Conservation (phyloP, 64 coral and sea anemone species). For the Porites lutea region DNA sequence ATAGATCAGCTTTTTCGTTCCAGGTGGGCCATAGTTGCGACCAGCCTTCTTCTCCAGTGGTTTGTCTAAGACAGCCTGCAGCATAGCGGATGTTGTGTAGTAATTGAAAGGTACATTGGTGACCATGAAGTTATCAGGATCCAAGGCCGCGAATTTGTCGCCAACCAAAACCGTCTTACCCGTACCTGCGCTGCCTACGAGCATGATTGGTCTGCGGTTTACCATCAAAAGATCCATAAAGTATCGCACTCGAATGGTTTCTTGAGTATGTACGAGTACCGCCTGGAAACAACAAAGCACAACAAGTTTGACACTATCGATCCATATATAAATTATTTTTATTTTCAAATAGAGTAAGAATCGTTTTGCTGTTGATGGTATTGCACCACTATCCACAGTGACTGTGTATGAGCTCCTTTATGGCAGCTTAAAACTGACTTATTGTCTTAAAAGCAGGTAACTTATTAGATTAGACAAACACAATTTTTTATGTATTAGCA, state of each 20-base stretch:
- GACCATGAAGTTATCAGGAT: slow-evolving; percentile 92
- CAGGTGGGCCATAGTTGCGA: slow-evolving; percentile 97
- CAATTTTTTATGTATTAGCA: no score
- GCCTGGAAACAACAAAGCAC: slow-evolving; percentile 62
- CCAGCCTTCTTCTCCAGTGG: slow-evolving; percentile 98
- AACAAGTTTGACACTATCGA: no score
- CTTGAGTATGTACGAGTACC: slow-evolving; percentile 95
- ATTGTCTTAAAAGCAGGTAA: no score
- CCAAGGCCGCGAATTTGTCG: slow-evolving; percentile 89
- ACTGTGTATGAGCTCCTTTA: no score
- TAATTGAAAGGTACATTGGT: slow-evolving; percentile 99
- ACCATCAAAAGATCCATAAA: slow-evolving; percentile 99
- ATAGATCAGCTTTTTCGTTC: slow-evolving; percentile 95
- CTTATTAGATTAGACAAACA: no score
- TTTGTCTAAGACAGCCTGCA: slow-evolving; percentile 94
- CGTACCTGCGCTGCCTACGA: slow-evolving; percentile 98
- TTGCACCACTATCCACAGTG: no score
- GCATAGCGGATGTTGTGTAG: slow-evolving; percentile 99
- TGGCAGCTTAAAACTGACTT: no score
- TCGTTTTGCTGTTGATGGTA: no score
- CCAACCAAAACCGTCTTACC: slow-evolving; percentile 96
- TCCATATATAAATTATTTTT: no score
- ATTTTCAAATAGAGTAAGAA: no score
- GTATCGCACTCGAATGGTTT: slow-evolving; percentile 96
- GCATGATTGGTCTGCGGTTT: slow-evolving; percentile 94